These are phyloP conservation scores for Synaphobranchus kaupii DNA, from an alignment of 2,797 vertebrate species.

Conservation along the genomic window DNA sequence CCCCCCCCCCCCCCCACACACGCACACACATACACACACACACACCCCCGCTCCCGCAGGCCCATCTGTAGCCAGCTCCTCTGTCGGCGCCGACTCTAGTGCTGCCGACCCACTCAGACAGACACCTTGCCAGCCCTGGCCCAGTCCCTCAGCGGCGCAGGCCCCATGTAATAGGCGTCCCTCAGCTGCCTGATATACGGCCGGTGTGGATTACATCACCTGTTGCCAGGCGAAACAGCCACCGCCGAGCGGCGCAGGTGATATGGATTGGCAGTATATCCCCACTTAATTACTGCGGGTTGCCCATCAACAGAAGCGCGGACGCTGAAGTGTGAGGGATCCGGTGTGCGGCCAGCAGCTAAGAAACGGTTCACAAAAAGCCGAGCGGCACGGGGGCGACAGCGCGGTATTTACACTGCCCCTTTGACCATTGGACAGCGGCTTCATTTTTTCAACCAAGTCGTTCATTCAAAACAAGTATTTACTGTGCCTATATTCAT, in stretches of 20 bases:
- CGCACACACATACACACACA: background rate
- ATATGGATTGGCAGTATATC: slow-evolving; percentile 36
- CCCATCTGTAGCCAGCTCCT: slow-evolving; percentile 32
- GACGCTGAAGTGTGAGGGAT: background rate
- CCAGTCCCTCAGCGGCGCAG: slow-evolving; percentile 36
- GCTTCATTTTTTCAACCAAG: background rate
- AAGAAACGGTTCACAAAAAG: background rate
- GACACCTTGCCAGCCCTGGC: slow-evolving; percentile 36
- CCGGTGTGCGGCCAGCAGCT: slow-evolving; percentile 6
- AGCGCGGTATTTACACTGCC: background rate
- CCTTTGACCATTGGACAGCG: background rate
- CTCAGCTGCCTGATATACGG: slow-evolving; percentile 54
- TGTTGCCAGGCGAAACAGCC: slow-evolving; percentile 62
- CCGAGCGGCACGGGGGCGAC: background rate
- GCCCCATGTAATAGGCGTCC: slow-evolving; percentile 49
- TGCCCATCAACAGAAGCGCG: background rate
- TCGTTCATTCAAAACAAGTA: background rate
- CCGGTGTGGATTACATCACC: slow-evolving; percentile 64
- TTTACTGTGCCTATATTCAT: background rate
- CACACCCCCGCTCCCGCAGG: slow-evolving; percentile 34
- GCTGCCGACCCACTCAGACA: slow-evolving; percentile 35
- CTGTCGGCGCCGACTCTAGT: slow-evolving; percentile 2
- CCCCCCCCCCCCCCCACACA: slow-evolving; percentile 37
- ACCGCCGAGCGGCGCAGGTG: slow-evolving; percentile 46
- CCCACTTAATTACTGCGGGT: slow-evolving; percentile 26